Conservation (phyloP, 2,888 invertebrate species). For the Yponomeuta sedellus region DNA sequence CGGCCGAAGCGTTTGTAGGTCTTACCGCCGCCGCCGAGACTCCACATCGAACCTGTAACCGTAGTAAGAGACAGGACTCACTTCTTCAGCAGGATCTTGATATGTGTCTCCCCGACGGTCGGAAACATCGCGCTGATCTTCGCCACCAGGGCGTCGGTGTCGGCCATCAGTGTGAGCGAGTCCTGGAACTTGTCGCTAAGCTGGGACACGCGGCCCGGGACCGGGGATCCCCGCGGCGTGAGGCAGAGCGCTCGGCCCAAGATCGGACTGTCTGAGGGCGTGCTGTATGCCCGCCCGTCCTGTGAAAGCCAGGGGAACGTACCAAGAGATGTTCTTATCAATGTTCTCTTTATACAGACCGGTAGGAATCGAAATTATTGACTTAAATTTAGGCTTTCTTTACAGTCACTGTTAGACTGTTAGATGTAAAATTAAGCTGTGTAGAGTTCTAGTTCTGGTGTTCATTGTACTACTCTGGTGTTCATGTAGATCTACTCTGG, state of each 20-base stretch:
- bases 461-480: too few species aligned
- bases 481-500: too few species aligned
- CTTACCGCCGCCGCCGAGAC: not conserved
- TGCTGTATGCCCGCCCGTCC: conserved; percentile 55
- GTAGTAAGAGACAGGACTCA: conserved; percentile 67
- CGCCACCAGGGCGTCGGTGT: conserved; percentile 84
- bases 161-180: conserved; percentile 78
- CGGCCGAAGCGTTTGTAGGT: too few species aligned
- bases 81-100: conserved; percentile 91
- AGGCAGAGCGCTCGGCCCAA: conserved; percentile 65
- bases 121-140: conserved; percentile 93
- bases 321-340: too few species aligned
- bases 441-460: too few species aligned
- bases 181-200: conserved; percentile 76
- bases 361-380: too few species aligned
- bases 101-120: conserved; percentile 92
- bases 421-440: too few species aligned
- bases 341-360: too few species aligned
- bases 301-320: conserved; percentile 22
- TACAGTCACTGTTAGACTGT: too few species aligned
- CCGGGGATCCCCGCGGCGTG: conserved; percentile 66
- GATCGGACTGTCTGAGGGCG: conserved; percentile 64
- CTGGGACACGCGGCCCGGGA: conserved; percentile 66
- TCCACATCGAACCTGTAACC: not conserved
- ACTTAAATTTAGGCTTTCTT: too few species aligned